phyloP scores from a whole-genome alignment of 2,113 vertebrate species.

The Hemibates koningsi region DNA sequence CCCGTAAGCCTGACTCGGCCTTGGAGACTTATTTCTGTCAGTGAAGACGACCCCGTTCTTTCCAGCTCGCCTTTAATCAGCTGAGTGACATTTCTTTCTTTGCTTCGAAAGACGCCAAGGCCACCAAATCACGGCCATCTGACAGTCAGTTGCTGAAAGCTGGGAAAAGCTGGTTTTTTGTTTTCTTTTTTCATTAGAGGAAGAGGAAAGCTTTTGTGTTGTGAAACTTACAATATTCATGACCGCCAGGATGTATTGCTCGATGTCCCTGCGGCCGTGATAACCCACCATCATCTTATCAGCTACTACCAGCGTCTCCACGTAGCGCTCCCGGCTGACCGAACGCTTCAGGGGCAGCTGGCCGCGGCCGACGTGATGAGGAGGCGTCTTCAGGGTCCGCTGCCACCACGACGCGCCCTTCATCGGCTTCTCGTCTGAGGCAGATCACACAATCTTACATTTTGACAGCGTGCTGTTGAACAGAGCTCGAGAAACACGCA shows the following conservation, averaged over 20 bases:
- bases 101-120: background rate
- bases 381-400: slow-evolving; percentile 82
- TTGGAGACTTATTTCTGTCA: background rate
- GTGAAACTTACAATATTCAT: slow-evolving; percentile 99
- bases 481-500: background rate
- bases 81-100: background rate
- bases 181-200: background rate
- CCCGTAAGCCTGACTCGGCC: background rate
- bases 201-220: slow-evolving; percentile 40
- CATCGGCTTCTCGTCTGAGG: slow-evolving; percentile 87
- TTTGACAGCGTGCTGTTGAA: background rate
- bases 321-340: slow-evolving; percentile 90
- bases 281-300: slow-evolving; percentile 99
- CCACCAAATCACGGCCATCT: background rate
- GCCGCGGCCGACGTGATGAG: slow-evolving; percentile 82
- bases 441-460: background rate
- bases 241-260: slow-evolving; percentile 95
- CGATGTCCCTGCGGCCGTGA: slow-evolving; percentile 94
- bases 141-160: background rate
- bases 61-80: background rate
- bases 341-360: slow-evolving; percentile 93
- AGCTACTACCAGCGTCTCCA: slow-evolving; percentile 95
- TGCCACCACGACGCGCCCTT: slow-evolving; percentile 90
- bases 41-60: background rate
- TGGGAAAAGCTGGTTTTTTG: background rate